phyloP scores from a whole-genome alignment of 1,140 invertebrate genomes.

The roundworm (Caenorhabditis elegans) region DNA sequence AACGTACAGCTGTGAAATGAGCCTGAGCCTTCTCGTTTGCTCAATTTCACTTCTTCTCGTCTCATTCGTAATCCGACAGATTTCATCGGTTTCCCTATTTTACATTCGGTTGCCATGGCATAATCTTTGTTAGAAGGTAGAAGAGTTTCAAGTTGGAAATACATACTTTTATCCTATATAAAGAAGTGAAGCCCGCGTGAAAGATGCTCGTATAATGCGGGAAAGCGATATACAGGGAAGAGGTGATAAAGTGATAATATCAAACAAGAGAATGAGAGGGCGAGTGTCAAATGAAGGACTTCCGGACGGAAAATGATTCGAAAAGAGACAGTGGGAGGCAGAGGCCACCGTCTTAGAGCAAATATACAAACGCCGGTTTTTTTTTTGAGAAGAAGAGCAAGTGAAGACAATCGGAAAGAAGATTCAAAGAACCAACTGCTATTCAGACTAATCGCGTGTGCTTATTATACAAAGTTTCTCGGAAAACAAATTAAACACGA shows the following conservation, averaged over 20 bases:
- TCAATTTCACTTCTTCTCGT: not conserved
- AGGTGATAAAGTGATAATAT: conserved; percentile 16
- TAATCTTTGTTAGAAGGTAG: not conserved
- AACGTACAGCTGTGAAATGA: not conserved
- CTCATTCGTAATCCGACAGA: not conserved
- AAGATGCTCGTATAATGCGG: no score
- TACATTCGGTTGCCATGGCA: not conserved
- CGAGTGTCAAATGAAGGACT: conserved; percentile 21
- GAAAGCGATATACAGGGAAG: not conserved
- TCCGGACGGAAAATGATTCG: conserved; percentile 27
- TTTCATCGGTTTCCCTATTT: not conserved
- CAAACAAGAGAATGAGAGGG: conserved; percentile 22
- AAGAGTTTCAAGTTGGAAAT: not conserved
- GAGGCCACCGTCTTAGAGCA: not conserved
- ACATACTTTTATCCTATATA: no score
- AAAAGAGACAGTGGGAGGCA: not conserved
- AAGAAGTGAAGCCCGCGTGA: no score
- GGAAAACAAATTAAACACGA: not conserved
- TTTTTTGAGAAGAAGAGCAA: not conserved
- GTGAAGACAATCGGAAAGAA: conserved; percentile 12
- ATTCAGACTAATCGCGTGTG: not conserved
- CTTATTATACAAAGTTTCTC: not conserved
- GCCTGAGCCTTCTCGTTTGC: not conserved
- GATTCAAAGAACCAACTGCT: not conserved
- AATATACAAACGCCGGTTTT: conserved; percentile 28